phyloP scores from a whole-genome alignment of 1,140 invertebrate species.

The Drosophila triauraria region DNA sequence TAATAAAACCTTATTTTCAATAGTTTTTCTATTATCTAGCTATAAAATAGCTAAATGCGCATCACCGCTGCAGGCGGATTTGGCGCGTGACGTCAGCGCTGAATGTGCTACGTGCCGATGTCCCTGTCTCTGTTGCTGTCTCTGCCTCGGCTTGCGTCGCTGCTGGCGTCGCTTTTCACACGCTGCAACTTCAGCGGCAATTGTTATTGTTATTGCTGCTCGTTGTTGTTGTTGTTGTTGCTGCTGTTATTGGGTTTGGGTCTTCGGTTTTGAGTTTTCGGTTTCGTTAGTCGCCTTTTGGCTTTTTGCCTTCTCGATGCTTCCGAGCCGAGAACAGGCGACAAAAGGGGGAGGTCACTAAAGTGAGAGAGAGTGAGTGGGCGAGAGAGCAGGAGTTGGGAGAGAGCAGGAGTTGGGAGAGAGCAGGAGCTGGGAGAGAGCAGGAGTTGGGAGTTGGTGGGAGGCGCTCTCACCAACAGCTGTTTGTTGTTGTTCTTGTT shows the following conservation, averaged over 20 bases:
- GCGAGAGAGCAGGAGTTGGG: not conserved
- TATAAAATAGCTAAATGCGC: not conserved
- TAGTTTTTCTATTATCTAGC: not conserved
- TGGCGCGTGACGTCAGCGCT: conserved; percentile 29
- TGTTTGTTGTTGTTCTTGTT: conserved; percentile 29
- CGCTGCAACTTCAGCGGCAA: conserved; percentile 32
- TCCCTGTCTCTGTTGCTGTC: conserved; percentile 22
- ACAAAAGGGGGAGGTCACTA: conserved; percentile 11
- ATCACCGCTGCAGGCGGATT: not conserved
- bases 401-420: not conserved
- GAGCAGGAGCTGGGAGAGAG: not conserved
- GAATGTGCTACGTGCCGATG: conserved; percentile 44
- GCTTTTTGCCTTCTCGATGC: conserved; percentile 50
- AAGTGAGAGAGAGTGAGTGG: not conserved
- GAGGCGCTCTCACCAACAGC: not conserved
- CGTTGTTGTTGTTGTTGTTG: conserved; percentile 3
- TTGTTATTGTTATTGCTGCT: conserved; percentile 32
- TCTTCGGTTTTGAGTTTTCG: conserved; percentile 10
- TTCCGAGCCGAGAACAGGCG: conserved; percentile 28
- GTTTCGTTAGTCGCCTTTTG: conserved; percentile 29
- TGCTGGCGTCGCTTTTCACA: conserved; percentile 60
- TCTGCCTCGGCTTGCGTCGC: conserved; percentile 20
- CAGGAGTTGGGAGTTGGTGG: conserved; percentile 3
- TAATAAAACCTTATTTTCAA: not conserved
- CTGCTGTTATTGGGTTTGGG: conserved; percentile 9